Conservation (phyloP, 2,888 invertebrate genomes). For the Phortica magna region DNA sequence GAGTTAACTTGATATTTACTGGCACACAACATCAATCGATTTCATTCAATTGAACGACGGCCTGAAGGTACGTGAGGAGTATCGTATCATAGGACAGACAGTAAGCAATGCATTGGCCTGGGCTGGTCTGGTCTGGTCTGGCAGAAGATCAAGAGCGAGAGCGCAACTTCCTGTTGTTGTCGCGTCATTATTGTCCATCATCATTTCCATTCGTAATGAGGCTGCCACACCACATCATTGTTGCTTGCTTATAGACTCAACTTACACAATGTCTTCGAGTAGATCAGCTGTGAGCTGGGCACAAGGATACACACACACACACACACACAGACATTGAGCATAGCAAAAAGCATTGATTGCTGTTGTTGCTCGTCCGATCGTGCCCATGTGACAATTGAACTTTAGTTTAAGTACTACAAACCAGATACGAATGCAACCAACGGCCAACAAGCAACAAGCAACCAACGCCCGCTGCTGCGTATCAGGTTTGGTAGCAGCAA, state of each 20-base stretch:
- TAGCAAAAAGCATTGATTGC: background rate
- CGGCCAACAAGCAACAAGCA: background rate
- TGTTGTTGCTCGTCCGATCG: background rate
- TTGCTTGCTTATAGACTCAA: background rate
- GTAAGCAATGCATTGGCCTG: background rate
- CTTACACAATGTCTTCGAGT: background rate
- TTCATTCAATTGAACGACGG: slow-evolving; percentile 6
- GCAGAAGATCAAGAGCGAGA: slow-evolving; percentile 44
- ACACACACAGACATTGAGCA: too few relatives aligned
- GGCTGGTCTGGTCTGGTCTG: background rate
- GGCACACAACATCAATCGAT: slow-evolving; percentile 32
- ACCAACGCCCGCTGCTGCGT: slow-evolving; percentile 33
- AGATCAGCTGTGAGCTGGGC: background rate
- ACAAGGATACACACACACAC: background rate
- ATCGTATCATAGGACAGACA: background rate
- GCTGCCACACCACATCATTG: slow-evolving; percentile 39
- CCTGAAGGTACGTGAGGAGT: background rate
- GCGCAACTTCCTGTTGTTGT: slow-evolving; percentile 75
- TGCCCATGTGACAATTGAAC: slow-evolving; percentile 14
- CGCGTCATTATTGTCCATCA: slow-evolving; percentile 76
- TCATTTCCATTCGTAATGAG: slow-evolving; percentile 74
- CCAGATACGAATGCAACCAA: background rate
- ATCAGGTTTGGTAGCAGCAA: background rate
- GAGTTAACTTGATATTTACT: slow-evolving; percentile 42
- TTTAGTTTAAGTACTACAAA: background rate